Evolutionary conservation across 2,113 vertebrate genomes (phyloP), one percentile per base, ranked within the genome.

Genomic region (Lophochroa leadbeateri): DNA sequence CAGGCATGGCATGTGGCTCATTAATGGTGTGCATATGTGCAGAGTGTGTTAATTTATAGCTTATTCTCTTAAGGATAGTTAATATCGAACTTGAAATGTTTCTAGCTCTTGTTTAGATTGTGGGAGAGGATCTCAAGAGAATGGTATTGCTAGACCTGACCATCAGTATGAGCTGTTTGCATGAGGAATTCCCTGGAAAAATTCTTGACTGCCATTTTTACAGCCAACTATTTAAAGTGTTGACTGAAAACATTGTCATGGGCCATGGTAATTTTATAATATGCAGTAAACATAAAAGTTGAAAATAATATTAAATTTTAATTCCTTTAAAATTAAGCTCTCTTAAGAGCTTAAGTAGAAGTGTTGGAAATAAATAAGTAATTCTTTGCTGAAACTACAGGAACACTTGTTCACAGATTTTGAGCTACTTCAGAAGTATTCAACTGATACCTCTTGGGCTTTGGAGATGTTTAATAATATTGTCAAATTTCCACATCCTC

Each of bases 121-220:
- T 39, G 20, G 21, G 24, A 18, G 60, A 35, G 70, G 37, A 60
- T 69, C 57, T 64, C n/a, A n/a, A 60, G 87, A 29, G 81, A 53
- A 49, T 55, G 52, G 43, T 68, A 53, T 68, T 23, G 69, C 39
- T 84, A 35, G 58, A 67, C 23, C 81, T 33, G 37, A 49, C 31
- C n/a, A 82, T 58, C 90, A 64, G 68, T 83, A 35, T 28, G 68
- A 91, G 65, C 33, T 86, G 68, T 78, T 39, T 75, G 91, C 93
- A 65, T 46, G 69, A 83, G 90, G 44, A 96, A 92, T 89, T 82
- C 50, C 65, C 64, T 63, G 55, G 52, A 78, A 76, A 82, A 94
- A 92, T 53, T 37, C 58, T 63, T 55, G 52, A 41, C 20, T 95
- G 91, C 53, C 50, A 63, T 86, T 95, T 93, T 94, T 82, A 77